Conservation (phyloP, 2,797 vertebrate genomes). For the Trematomus bernacchii region DNA sequence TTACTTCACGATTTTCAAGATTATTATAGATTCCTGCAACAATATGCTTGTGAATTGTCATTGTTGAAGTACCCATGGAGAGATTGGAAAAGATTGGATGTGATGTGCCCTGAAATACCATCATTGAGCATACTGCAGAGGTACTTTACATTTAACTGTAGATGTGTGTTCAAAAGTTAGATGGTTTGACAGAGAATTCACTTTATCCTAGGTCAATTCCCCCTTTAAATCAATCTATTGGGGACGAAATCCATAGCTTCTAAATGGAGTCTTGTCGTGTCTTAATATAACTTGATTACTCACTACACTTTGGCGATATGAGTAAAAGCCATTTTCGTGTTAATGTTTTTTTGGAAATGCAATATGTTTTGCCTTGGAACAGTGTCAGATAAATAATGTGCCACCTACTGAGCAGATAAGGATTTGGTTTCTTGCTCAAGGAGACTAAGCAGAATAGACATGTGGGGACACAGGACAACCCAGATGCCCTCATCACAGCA, state of each 20-base stretch:
- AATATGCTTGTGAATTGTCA: neutral
- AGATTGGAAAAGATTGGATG: neutral
- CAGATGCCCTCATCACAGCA: slow-evolving; percentile 34
- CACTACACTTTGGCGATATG: neutral
- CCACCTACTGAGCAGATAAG: slow-evolving; percentile 42
- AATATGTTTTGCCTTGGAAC: slow-evolving; percentile 17
- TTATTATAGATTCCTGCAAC: neutral
- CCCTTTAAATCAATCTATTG: neutral
- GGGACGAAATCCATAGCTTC: neutral
- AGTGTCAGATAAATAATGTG: slow-evolving; percentile 53
- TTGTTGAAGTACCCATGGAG: neutral
- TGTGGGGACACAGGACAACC: slow-evolving; percentile 43
- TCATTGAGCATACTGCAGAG: neutral
- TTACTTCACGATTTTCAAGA: neutral
- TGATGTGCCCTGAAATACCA: neutral
- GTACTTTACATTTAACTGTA: neutral
- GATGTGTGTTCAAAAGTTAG: neutral
- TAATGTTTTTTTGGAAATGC: slow-evolving; percentile 3
- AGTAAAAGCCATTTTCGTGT: slow-evolving; percentile 2
- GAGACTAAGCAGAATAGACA: slow-evolving; percentile 47
- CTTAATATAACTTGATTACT: neutral
- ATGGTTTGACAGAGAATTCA: slow-evolving; percentile 2
- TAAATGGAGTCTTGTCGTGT: neutral
- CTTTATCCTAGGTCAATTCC: neutral
- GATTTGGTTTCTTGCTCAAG: slow-evolving; percentile 55